phyloP scores from a whole-genome alignment of 2,797 vertebrate genomes.

The Hoplostethus atlanticus region DNA sequence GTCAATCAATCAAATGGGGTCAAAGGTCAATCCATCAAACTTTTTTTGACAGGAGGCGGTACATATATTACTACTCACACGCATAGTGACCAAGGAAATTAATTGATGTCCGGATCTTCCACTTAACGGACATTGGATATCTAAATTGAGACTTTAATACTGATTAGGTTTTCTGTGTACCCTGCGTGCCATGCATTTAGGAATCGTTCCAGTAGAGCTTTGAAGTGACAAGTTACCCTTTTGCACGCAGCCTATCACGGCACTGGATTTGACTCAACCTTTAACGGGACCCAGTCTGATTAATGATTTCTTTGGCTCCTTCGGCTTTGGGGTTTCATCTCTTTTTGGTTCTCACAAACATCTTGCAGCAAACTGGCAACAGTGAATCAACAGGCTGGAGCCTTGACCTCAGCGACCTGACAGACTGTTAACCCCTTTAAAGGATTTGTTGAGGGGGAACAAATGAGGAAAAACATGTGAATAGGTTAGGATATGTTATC shows the following conservation, averaged over 20 bases:
- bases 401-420: conserved; percentile 60
- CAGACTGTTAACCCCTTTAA: conserved; percentile 26
- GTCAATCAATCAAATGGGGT: too few species aligned
- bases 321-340: neutral
- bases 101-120: conserved; percentile 84
- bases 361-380: conserved; percentile 16
- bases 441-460: neutral
- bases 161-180: conserved; percentile 59
- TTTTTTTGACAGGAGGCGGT: too few species aligned
- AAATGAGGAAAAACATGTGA: neutral
- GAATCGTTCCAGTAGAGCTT: conserved; percentile 33
- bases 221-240: conserved; percentile 40
- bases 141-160: conserved; percentile 68
- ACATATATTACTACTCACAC: too few species aligned
- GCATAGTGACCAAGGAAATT: conserved; percentile 85
- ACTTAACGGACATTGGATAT: conserved; percentile 78
- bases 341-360: conserved; percentile 25
- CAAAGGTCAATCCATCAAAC: too few species aligned
- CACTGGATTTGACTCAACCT: conserved; percentile 6
- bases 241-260: conserved; percentile 21
- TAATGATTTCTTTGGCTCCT: conserved; percentile 19
- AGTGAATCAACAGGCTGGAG: conserved; percentile 25
- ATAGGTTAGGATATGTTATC: neutral
- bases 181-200: conserved; percentile 19
- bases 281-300: conserved; percentile 4